Percentiles rank a stretch among this genome's conserved stretches.
Conservation (phyloP, 1,140 invertebrate species). For the Cheumatopsyche charites region DNA sequence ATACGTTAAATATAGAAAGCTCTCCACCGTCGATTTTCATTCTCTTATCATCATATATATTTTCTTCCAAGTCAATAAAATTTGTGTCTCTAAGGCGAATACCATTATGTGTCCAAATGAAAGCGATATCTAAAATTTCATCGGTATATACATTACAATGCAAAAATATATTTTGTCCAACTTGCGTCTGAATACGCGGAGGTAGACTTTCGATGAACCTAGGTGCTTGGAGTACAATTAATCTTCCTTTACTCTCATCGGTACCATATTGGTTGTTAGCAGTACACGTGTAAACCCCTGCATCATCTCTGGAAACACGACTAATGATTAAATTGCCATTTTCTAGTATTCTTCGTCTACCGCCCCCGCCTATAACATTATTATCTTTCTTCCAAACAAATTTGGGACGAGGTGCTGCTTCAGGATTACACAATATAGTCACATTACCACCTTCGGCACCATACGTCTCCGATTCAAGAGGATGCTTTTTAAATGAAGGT, state of each 20-base stretch:
- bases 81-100: slow-evolving; percentile 72
- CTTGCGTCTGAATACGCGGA: slow-evolving; percentile 68
- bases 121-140: slow-evolving; percentile 84
- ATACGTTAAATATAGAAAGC: slow-evolving; percentile 80
- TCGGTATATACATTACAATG: slow-evolving; percentile 82
- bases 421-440: slow-evolving; percentile 90
- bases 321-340: slow-evolving; percentile 87
- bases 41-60: slow-evolving; percentile 53
- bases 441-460: slow-evolving; percentile 90
- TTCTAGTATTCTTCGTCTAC: slow-evolving; percentile 77
- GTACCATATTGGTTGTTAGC: slow-evolving; percentile 84
- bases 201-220: slow-evolving; percentile 72
- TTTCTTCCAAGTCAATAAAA: slow-evolving; percentile 55
- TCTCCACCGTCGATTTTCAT: slow-evolving; percentile 71
- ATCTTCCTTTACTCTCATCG: slow-evolving; percentile 78
- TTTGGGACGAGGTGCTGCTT: slow-evolving; percentile 89
- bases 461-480: slow-evolving; percentile 86
- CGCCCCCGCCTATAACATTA: slow-evolving; percentile 77
- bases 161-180: slow-evolving; percentile 74
- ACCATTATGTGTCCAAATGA: slow-evolving; percentile 90
- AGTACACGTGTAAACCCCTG: slow-evolving; percentile 86
- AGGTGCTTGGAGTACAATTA: slow-evolving; percentile 84
- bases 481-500: slow-evolving; percentile 90
- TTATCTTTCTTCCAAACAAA: slow-evolving; percentile 94
- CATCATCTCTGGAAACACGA: slow-evolving; percentile 85